Base-by-base conservation (phyloP, 2,113 vertebrate species). In the Bufo bufo region DNA sequence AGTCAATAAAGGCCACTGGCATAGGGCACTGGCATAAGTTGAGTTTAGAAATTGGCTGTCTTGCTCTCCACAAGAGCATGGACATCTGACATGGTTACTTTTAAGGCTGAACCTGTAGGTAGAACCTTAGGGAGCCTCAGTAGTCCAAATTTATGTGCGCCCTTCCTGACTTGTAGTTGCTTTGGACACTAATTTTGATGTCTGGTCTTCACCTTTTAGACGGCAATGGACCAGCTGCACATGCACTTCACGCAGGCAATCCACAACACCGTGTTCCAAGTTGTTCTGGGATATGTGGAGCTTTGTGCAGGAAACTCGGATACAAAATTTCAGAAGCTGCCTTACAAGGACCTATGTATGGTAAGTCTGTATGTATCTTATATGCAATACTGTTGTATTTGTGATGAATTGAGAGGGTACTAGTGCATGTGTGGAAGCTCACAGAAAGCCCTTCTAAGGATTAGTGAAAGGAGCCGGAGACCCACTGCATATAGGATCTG, bases 181-280 rank as follows among this genome's bases (percentile, higher is more conserved):
- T 11, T 66, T n/a, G 20, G 10, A 16, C 43, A 7, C 2, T 47
- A 6, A 9, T 45, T 49, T 74, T 13, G 6, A 17, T 74, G 43
- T 74, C 16, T 45, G 13, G 14, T 23, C 81, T 69, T 69, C 6
- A 17, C 45, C 91, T 90, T 91, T 85, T 90, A 99, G 98, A 99
- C 97, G 69, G 98, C 98, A 54, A 99, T 99, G 98, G 98, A 99
- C 93, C 98, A 99, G 91, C 95, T 99, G 85, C 98, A 99, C 91
- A 99, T 99, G 98, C 98, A 99, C 94, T 99, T 99, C 92, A 99
- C 98, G 78, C 98, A 99, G 92, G 98, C 98, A 90, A 99, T 99
- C 92, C 98, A 99, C 94, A 99, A 99, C 93, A 99, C 98, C 0
- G 98, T 99, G 77, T 99, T 99, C 93, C 98, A 99, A 90, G 98